Percentiles rank a stretch among this genome's conserved stretches.
phyloP scores from a whole-genome alignment of 2,797 vertebrate species.

The Anas georgica region DNA sequence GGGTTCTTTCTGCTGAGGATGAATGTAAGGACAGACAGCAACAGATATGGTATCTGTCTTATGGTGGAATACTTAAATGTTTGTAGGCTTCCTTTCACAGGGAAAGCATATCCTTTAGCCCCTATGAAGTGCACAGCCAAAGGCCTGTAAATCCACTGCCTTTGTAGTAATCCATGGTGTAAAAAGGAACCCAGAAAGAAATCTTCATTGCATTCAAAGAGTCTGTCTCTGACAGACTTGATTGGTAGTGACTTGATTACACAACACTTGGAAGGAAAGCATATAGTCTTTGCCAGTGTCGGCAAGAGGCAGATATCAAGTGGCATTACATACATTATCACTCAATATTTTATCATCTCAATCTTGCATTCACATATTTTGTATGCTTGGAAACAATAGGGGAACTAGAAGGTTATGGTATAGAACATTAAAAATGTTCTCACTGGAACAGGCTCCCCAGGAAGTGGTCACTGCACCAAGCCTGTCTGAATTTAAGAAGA shows the following conservation, averaged over 20 bases:
- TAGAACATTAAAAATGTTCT: not conserved
- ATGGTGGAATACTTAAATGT: not conserved
- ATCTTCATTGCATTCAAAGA: not conserved
- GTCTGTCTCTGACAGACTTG: not conserved
- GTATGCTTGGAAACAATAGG: not conserved
- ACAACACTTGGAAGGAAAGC: not conserved
- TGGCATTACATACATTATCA: not conserved
- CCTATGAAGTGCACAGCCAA: not conserved
- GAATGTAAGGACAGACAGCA: not conserved
- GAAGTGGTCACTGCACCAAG: no score
- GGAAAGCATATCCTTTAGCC: not conserved
- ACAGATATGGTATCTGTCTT: rapidly evolving
- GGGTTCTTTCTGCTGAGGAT: not conserved
- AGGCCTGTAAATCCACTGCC: not conserved
- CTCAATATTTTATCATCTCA: not conserved
- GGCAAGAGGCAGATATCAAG: not conserved
- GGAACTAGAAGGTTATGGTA: not conserved
- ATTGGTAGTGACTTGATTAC: not conserved
- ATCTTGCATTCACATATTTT: not conserved
- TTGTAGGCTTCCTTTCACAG: not conserved
- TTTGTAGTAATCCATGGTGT: not conserved
- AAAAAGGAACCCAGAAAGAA: not conserved
- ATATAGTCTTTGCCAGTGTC: not conserved
- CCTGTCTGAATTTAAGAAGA: no score
- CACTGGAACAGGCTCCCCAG: no score